Evolutionary conservation across 2,113 vertebrate genomes (phyloP), one percentile per base, ranked within the genome.

Genomic region (Cyphomyrus plagiostoma): DNA sequence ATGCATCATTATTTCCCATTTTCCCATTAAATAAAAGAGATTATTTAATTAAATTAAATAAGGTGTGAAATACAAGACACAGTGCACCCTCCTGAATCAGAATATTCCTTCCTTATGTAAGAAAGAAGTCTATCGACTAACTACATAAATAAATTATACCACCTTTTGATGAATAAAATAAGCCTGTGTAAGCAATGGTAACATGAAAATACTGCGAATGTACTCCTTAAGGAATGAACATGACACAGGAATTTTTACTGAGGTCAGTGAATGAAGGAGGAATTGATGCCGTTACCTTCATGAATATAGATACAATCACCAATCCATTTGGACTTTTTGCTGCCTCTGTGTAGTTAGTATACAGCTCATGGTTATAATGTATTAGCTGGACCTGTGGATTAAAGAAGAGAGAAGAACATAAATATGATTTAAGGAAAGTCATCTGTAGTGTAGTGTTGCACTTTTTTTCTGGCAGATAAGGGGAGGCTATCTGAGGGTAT

Each of bases 301-400:
- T 99, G 96, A 99, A 99, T 97, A 99, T 99, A 93, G 98, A 98
- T 95, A 99, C 97, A 92, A 99, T 96, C 94, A 99, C 98, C 94
- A 99, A 94, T 92, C 98, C 98, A 48, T 99, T 99, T 45, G 98
- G 98, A 95, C 98, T 99, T 94, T 98, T 99, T 77, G 98, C 98
- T 94, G 98, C 98, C 95, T 99, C 98, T 92, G 98, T 99, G 91
- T 98, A 96, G 89, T 99, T 99, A 92, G 97, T 98, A 90, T 99
- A 99, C 90, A 99, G 95, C 94, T 99, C 98, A 0, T 99, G 98
- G 94, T 99, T 99, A 94, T 99, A 99, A 95, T 99, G 98, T 95
- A 99, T 99, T 93, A 99, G 96, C n/a, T 99, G 98, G 92, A 98
- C 98, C 98, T 99, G 92, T 23, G 89, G 86, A 91, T 62, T 90